phyloP scores from a whole-genome alignment of 2,797 vertebrate genomes.

The Amblyraja radiata region DNA sequence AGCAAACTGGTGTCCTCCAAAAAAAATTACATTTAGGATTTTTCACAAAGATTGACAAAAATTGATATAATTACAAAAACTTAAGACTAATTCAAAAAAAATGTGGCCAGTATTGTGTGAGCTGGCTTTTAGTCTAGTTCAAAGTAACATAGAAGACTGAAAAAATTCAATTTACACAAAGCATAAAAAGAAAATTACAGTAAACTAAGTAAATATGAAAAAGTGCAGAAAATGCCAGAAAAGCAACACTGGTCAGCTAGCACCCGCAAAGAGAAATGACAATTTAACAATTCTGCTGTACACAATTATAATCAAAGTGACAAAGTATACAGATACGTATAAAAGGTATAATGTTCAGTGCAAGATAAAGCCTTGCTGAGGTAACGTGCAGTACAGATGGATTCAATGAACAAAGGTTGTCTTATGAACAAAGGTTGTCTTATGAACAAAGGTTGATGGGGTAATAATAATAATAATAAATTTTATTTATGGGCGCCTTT shows the following conservation, averaged over 20 bases:
- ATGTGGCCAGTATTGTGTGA: no score
- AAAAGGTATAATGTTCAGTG: no score
- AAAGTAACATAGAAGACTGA: background rate
- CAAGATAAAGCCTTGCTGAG: no score
- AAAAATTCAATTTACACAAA: background rate
- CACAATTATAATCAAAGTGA: no score
- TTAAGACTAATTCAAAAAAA: background rate
- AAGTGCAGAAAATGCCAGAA: background rate
- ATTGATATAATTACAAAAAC: background rate
- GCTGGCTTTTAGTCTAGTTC: background rate
- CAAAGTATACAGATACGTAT: no score
- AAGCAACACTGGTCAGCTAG: background rate
- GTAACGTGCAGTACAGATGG: no score
- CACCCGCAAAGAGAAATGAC: background rate
- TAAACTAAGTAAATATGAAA: background rate
- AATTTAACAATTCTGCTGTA: background rate
- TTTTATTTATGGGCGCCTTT: no score
- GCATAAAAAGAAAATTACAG: background rate
- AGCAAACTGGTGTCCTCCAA: background rate
- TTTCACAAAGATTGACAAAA: background rate
- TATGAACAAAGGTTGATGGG: no score
- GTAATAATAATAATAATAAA: no score
- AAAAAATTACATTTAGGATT: background rate
- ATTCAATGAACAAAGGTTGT: no score
- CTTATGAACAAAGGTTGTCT: no score